Conservation (phyloP, 2,797 vertebrate species). For the Remorina albescens region DNA sequence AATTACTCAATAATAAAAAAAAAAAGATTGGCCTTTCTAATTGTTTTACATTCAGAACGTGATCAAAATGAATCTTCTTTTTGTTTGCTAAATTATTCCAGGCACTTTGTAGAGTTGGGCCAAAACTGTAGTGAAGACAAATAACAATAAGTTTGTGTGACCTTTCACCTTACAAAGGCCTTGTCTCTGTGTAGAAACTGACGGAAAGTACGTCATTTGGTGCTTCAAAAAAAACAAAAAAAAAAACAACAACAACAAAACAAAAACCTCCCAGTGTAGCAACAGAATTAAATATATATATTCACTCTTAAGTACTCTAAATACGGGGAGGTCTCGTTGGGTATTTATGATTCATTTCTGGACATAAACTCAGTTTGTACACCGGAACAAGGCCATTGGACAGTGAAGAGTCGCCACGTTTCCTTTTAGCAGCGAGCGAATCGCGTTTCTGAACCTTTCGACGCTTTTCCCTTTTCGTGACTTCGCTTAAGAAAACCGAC, state of each 20-base stretch:
- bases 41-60: conserved; percentile 77
- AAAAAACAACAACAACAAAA: neutral
- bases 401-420: conserved; percentile 38
- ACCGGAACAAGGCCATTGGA: conserved; percentile 56
- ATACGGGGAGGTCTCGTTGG: conserved; percentile 27
- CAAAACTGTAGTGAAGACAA: conserved; percentile 54
- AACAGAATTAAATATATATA: conserved; percentile 43
- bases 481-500: conserved; percentile 62
- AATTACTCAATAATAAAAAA: conserved; percentile 7
- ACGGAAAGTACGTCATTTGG: conserved; percentile 6
- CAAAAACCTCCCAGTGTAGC: conserved; percentile 38
- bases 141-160: conserved; percentile 8
- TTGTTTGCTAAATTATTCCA: conserved; percentile 53
- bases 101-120: conserved; percentile 74
- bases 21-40: too few species aligned
- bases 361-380: conserved; percentile 10
- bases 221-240: neutral
- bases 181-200: conserved; percentile 23
- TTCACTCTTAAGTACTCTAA: conserved; percentile 52
- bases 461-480: conserved; percentile 62
- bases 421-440: conserved; percentile 78
- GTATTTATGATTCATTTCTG: conserved; percentile 9
- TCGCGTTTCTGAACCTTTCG: conserved; percentile 62
- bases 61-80: conserved; percentile 47
- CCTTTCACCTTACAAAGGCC: conserved; percentile 47